phyloP scores from a whole-genome alignment of 2,113 vertebrate species.

The Thymallus thymallus region DNA sequence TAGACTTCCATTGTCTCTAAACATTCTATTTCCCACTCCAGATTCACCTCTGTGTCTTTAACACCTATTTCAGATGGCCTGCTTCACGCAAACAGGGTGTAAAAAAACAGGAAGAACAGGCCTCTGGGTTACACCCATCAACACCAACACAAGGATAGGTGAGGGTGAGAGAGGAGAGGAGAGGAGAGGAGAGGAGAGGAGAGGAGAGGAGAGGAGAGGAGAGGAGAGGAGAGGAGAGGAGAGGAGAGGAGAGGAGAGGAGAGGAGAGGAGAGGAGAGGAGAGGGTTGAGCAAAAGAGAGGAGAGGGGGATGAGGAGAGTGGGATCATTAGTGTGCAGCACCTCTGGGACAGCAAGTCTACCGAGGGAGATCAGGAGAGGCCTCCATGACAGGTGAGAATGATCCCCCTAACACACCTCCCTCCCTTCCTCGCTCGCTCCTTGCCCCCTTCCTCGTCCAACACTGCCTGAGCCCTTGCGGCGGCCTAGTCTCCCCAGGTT shows the following conservation, averaged over 20 bases:
- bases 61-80: constrained; percentile 32
- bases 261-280: constrained; percentile 14
- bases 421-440: constrained; percentile 39
- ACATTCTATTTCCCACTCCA: background rate
- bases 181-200: no score
- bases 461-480: constrained; percentile 62
- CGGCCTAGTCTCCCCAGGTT: constrained; percentile 71
- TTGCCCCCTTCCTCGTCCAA: constrained; percentile 59
- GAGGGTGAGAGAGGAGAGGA: no score
- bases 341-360: constrained; percentile 47
- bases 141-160: constrained; percentile 41
- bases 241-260: constrained; percentile 7
- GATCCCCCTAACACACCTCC: constrained; percentile 63
- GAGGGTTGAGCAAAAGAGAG: background rate
- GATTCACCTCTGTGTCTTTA: constrained; percentile 17
- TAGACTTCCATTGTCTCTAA: background rate
- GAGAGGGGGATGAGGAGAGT: constrained; percentile 34
- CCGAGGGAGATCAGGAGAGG: constrained; percentile 68
- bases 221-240: no score
- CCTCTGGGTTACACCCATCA: constrained; percentile 48
- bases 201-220: no score
- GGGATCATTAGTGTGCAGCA: constrained; percentile 62
- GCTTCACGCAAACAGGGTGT: background rate
- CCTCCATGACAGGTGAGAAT: constrained; percentile 80
- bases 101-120: constrained; percentile 14